Conservation (phyloP, 2,888 invertebrate species). For the Boloria euphrosyne region DNA sequence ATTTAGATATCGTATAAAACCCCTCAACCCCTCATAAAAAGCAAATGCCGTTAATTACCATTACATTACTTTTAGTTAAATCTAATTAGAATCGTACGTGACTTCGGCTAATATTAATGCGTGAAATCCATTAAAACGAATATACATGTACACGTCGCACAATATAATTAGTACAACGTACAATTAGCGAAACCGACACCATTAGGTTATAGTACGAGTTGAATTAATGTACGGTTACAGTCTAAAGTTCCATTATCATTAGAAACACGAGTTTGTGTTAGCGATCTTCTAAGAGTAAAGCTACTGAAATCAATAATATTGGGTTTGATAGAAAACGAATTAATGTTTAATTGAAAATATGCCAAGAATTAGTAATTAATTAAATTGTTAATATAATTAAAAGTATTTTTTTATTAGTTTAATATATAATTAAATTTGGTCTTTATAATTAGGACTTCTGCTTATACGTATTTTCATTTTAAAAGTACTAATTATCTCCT, state of each 20-base stretch:
- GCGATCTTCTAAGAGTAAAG: slow-evolving; percentile 7
- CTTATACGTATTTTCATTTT: too few species aligned
- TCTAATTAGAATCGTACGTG: slow-evolving; percentile 53
- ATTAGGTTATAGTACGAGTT: slow-evolving; percentile 76
- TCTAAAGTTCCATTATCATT: slow-evolving; percentile 81
- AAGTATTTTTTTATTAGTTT: too few species aligned
- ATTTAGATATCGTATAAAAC: not conserved
- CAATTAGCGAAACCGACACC: slow-evolving; percentile 80
- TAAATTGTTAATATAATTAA: too few species aligned
- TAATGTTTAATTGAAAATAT: not conserved
- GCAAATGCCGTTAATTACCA: slow-evolving; percentile 42
- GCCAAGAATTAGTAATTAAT: not conserved
- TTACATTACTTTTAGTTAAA: slow-evolving; percentile 46
- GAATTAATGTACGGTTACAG: slow-evolving; percentile 79
- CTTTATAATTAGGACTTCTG: too few species aligned
- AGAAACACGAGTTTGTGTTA: slow-evolving; percentile 59
- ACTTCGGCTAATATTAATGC: slow-evolving; percentile 59
- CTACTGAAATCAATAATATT: slow-evolving; percentile 3
- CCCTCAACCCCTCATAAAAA: slow-evolving; percentile 8
- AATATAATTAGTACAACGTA: slow-evolving; percentile 77
- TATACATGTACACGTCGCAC: slow-evolving; percentile 62
- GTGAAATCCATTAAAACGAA: slow-evolving; percentile 72
- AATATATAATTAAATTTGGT: too few species aligned
- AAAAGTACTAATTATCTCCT: too few species aligned
- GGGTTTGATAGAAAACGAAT: not conserved